A percentile compares a stretch with the other conserved stretches of the same genome.
Conservation (phyloP, 2,888 invertebrate species). For the Petrolisthes manimaculis region DNA sequence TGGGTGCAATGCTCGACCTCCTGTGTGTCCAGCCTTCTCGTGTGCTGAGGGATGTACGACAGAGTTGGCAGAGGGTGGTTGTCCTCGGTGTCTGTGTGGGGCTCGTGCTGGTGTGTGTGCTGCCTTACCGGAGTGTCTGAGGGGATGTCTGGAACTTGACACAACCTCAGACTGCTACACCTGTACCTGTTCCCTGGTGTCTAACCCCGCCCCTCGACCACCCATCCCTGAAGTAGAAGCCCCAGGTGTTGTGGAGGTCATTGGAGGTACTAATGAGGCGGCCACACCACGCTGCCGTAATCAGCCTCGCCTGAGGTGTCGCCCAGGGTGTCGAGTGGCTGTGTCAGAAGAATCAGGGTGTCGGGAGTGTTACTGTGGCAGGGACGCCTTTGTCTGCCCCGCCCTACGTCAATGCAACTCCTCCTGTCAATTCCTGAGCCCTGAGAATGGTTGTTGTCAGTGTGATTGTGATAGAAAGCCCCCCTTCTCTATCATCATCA, state of each 20-base stretch:
- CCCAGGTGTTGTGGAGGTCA: neutral
- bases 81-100: conserved; percentile 16
- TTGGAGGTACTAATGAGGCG: neutral
- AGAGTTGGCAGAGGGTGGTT: conserved; percentile 3
- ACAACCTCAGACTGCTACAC: conserved; percentile 2
- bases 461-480: conserved; percentile 1
- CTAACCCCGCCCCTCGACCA: neutral
- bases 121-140: conserved; percentile 25
- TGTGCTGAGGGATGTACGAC: conserved; percentile 21
- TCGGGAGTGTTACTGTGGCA: conserved; percentile 28
- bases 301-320: conserved; percentile 6
- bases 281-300: neutral
- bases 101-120: conserved; percentile 11
- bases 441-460: conserved; percentile 10
- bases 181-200: conserved; percentile 13
- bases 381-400: conserved; percentile 19
- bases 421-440: conserved; percentile 13
- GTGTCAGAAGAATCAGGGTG: conserved; percentile 12
- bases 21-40: conserved; percentile 10
- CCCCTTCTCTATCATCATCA: neutral
- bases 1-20: neutral
- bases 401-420: conserved; percentile 8
- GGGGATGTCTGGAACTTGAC: conserved; percentile 10
- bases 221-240: neutral
- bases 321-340: conserved; percentile 18